These are phyloP conservation scores for Myodes glareolus DNA, from an alignment of 2,113 vertebrate genomes.

Conservation along the genomic window DNA sequence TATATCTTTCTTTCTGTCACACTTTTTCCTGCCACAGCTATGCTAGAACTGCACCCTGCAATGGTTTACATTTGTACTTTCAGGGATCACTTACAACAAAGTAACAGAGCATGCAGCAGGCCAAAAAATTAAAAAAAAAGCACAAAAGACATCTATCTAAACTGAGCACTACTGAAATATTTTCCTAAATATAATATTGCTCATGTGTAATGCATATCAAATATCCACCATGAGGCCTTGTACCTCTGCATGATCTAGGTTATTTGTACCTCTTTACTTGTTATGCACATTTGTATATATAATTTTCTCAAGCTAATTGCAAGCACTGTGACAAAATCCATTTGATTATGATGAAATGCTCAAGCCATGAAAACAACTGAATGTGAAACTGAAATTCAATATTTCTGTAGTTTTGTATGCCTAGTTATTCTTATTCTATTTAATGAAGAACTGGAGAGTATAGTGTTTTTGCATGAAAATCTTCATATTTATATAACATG, in stretches of 20 bases:
- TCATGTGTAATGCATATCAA: slow-evolving; percentile 32
- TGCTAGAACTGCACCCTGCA: slow-evolving; percentile 54
- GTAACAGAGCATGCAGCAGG: slow-evolving; percentile 64
- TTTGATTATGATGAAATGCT: slow-evolving; percentile 56
- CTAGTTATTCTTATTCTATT: slow-evolving; percentile 55
- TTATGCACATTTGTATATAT: slow-evolving; percentile 42
- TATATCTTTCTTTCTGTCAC: background rate
- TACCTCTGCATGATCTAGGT: slow-evolving; percentile 63
- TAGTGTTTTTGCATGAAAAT: slow-evolving; percentile 64
- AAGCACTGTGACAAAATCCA: slow-evolving; percentile 50
- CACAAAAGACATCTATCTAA: slow-evolving; percentile 65
- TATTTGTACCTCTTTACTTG: slow-evolving; percentile 20
- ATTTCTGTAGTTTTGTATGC: slow-evolving; percentile 67
- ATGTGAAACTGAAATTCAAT: slow-evolving; percentile 48
- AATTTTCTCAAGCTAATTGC: slow-evolving; percentile 27
- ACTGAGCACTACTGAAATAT: slow-evolving; percentile 28
- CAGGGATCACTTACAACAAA: slow-evolving; percentile 60
- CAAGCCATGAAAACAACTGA: slow-evolving; percentile 52
- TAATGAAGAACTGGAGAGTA: slow-evolving; percentile 40
- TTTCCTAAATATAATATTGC: slow-evolving; percentile 58
- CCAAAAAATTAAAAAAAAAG: slow-evolving; percentile 57
- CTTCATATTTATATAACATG: slow-evolving; percentile 57
- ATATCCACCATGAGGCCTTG: slow-evolving; percentile 65
- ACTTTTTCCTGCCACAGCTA: slow-evolving; percentile 23
- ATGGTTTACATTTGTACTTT: slow-evolving; percentile 61